Evolutionary conservation across 2,888 invertebrate genomes (phyloP), one percentile per base, ranked within the genome.

Genomic region (Pseudococcus viburni): DNA sequence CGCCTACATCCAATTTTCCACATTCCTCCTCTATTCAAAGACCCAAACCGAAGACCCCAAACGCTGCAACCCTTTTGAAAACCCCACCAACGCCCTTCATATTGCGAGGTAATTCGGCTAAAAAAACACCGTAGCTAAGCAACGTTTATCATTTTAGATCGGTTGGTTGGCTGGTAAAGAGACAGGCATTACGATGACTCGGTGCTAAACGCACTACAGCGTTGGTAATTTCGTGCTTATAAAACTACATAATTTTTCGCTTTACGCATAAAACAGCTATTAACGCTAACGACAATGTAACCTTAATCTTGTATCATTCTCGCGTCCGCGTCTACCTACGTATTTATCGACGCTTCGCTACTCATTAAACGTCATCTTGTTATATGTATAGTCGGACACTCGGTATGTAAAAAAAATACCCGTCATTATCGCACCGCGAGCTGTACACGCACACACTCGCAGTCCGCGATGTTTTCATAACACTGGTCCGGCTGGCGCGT

Each of bases 171-270:
- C n/a, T n/a, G 6, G 55, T n/a, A n/a, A n/a, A 55, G n/a, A 55
- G 55, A 64, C 64, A 11, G 9, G 22, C 22, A 22, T 22, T n/a
- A 59, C 59, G 17, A 59, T 59, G 17, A 59, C n/a, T 5, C 17
- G 17, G n/a, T 59, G n/a, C 7, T 64, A 64, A 64, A 22, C 22
- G 11, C 22, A 22, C 26, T 33, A 73, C 73, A 33, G 1, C 73
- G 33, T 73, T 7, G 5, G 73, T 64, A 64, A 73, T 73, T 73
- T 73, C 33, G 26, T 17, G 73, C 73, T 73, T 73, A 73, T 33
- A 73, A 73, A 73, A 33, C 26, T 73, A 73, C 73, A 73, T 33
- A 73, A 73, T 73, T 73, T 73, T 73, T 73, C 73, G 73, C 73
- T 73, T 73, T 73, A 39, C 73, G 73, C 19, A 33, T 73, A 73